Conservation (phyloP, 1,140 invertebrate genomes). For the Bombus impatiens region DNA sequence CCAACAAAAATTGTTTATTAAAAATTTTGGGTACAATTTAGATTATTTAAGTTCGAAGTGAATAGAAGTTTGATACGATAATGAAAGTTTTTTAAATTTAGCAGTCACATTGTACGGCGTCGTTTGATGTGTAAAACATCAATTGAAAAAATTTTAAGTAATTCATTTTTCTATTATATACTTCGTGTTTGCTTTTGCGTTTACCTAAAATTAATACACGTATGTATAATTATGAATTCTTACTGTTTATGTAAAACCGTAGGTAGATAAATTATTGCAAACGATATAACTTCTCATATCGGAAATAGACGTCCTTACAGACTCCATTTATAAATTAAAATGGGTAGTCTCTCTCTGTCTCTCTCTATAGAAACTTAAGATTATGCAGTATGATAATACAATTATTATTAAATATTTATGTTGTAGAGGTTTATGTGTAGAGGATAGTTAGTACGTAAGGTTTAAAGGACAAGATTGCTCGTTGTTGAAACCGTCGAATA, state of each 20-base stretch:
- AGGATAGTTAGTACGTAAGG: too few relatives aligned
- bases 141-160: background rate
- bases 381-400: background rate
- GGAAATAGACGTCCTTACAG: conserved; percentile 20
- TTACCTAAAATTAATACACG: background rate
- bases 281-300: background rate
- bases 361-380: background rate
- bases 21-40: background rate
- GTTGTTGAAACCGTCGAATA: too few relatives aligned
- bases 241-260: background rate
- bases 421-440: too few relatives aligned
- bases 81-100: background rate
- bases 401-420: background rate
- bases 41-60: background rate
- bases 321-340: conserved; percentile 29
- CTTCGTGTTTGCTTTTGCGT: background rate
- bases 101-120: conserved; percentile 43
- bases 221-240: too few relatives aligned
- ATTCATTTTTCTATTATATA: background rate
- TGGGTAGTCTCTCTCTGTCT: background rate
- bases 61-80: background rate
- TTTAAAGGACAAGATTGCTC: too few relatives aligned
- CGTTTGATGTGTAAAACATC: conserved; percentile 26
- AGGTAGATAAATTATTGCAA: background rate
- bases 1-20: background rate